Evolutionary conservation across 1,140 invertebrate species (phyloP).

Genomic region (Periplaneta americana): DNA sequence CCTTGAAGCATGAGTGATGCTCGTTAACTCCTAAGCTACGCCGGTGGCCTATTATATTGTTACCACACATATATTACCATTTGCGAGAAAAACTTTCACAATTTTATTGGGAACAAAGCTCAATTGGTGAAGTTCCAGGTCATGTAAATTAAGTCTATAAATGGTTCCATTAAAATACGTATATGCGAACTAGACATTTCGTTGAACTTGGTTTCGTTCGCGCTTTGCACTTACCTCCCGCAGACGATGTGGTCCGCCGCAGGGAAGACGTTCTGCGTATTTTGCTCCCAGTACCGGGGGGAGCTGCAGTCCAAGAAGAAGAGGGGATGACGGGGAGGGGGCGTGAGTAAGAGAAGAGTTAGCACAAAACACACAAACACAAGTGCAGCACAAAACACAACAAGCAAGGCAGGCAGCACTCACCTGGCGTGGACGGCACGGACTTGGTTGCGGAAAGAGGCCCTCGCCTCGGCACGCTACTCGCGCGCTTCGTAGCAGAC

Average conservation of each 20-base stretch:
- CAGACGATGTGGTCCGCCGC: not conserved
- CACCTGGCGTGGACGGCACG: conserved; percentile 32
- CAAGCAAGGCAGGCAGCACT: not conserved
- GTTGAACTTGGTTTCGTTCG: too few species aligned
- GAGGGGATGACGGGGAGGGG: not conserved
- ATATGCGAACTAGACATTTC: too few species aligned
- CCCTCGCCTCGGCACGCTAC: conserved; percentile 31
- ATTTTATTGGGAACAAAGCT: too few species aligned
- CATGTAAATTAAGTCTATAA: too few species aligned
- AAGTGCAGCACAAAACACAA: not conserved
- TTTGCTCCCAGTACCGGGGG: conserved; percentile 1
- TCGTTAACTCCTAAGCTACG: too few species aligned
- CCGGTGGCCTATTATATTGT: too few species aligned
- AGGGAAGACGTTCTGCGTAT: conserved; percentile 1
- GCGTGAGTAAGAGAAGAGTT: not conserved
- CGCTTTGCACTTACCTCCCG: not conserved
- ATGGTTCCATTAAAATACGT: too few species aligned
- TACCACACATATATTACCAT: too few species aligned
- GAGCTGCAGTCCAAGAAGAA: not conserved
- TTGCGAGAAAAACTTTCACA: too few species aligned
- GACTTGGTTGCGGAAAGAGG: conserved; percentile 37
- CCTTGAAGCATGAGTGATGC: too few species aligned
- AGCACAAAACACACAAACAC: not conserved
- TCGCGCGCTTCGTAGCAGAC: conserved; percentile 35
- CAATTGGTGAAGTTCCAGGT: too few species aligned